Evolutionary conservation across 1,140 invertebrate species (phyloP).

Genomic region (Colletes gigas): DNA sequence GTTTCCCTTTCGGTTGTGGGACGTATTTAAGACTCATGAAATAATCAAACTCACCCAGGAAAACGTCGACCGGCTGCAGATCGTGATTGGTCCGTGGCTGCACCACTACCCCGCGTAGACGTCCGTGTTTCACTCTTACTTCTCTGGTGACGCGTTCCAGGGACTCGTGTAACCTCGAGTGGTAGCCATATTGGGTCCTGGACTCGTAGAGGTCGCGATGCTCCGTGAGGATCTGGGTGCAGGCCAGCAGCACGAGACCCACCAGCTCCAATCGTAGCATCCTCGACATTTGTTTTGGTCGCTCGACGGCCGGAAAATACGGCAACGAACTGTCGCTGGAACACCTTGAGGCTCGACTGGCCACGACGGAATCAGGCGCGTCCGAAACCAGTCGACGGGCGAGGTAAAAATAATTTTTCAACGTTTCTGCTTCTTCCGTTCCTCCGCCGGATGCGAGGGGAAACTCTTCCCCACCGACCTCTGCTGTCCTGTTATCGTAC

Average conservation of each 20-base stretch:
- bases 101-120: constrained; percentile 72
- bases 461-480: not conserved
- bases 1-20: too few species aligned
- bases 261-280: constrained; percentile 75
- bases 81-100: constrained; percentile 68
- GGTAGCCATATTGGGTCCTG: constrained; percentile 65
- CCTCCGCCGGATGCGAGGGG: constrained; percentile 39
- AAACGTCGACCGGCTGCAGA: constrained; percentile 76
- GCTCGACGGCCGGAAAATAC: constrained; percentile 13
- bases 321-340: constrained; percentile 18
- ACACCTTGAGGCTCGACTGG: not conserved
- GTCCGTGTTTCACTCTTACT: constrained; percentile 75
- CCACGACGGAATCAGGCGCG: not conserved
- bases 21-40: too few species aligned
- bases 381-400: not conserved
- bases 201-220: constrained; percentile 69
- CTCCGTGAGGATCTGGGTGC: constrained; percentile 74
- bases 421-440: constrained; percentile 25
- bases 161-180: constrained; percentile 58
- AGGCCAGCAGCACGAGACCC: constrained; percentile 70
- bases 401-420: constrained; percentile 61
- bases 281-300: constrained; percentile 63
- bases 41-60: constrained; percentile 70
- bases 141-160: constrained; percentile 71
- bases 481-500: not conserved